Evolutionary conservation across 2,888 invertebrate genomes (phyloP), one percentile per base, ranked within the genome.

Genomic region (Boloria euphrosyne): DNA sequence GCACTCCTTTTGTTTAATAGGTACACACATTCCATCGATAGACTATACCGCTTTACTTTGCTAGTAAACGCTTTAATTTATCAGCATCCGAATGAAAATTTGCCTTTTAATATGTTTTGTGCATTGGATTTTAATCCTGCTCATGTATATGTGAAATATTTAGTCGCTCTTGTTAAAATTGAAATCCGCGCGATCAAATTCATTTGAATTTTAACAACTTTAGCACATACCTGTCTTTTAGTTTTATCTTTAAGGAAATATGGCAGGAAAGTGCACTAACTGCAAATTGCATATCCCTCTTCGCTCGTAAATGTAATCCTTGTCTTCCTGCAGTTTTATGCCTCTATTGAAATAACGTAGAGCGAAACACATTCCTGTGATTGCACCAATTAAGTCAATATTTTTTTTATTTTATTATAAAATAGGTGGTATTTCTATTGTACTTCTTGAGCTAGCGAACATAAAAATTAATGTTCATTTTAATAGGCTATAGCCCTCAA

Each of bases 231-330:
- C 31, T 10, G 31, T 80, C 82, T 83, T 88, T 87, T 82, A 77
- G 83, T 78, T 81, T 80, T 55, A 43, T 57, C 46, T 16, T 77
- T 78, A 81, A 80, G 80, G 83, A 82, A 82, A 85, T 86, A 82
- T 64, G 83, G 83, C 78, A 81, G 87, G 88, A 86, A 86, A 85
- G 83, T 80, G 74, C 71, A 80, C 84, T 84, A 80, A 88, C 81
- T 83, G 81, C 83, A 84, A 83, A 85, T 83, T 84, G 82, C 75
- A 81, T 80, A 81, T 78, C 82, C 77, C 83, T 84, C 84, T 84
- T 78, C 63, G 78, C 78, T 85, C 84, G 83, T 90, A 87, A 90
- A 89, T 78, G 77, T 78, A 74, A 77, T 76, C 72, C 75, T 61
- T 73, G 74, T 80, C 80, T 86, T 88, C 87, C 87, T 84, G 87